A percentile compares a stretch with the other conserved stretches of the same genome.
These are phyloP conservation scores for Cyanoramphus novaezelandiae DNA, from an alignment of 2,113 vertebrate genomes.

Conservation along the genomic window DNA sequence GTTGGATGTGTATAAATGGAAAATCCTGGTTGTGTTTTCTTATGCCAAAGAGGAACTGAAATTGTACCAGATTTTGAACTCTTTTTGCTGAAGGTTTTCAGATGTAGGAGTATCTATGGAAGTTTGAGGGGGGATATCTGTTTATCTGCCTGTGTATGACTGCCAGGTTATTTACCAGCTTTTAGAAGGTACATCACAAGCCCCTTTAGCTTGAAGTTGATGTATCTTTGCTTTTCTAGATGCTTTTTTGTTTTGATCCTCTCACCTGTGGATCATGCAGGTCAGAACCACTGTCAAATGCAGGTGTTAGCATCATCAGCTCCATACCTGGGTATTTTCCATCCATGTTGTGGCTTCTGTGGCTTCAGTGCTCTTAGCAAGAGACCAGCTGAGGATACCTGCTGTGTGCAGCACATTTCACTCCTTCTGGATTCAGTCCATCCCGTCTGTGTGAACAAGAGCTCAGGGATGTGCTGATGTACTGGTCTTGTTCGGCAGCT, in stretches of 20 bases:
- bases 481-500: not conserved
- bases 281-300: not conserved
- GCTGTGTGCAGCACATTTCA: not conserved
- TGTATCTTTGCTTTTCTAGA: not conserved
- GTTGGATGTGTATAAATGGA: not conserved
- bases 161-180: not conserved
- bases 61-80: not conserved
- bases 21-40: not conserved
- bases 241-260: not conserved
- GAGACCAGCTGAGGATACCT: not conserved
- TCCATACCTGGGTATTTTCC: not conserved
- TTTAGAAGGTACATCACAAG: not conserved
- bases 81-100: not conserved
- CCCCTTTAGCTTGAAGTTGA: not conserved
- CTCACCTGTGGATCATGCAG: not conserved
- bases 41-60: not conserved
- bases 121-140: not conserved
- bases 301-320: not conserved
- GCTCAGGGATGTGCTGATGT: not conserved
- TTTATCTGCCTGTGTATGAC: not conserved
- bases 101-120: not conserved
- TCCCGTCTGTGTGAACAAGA: rapidly evolving
- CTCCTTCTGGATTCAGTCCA: not conserved
- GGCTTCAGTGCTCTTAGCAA: not conserved
- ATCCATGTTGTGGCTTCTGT: not conserved